Evolutionary conservation across 2,888 invertebrate species (phyloP).

Genomic region (Phytoseiulus persimilis): DNA sequence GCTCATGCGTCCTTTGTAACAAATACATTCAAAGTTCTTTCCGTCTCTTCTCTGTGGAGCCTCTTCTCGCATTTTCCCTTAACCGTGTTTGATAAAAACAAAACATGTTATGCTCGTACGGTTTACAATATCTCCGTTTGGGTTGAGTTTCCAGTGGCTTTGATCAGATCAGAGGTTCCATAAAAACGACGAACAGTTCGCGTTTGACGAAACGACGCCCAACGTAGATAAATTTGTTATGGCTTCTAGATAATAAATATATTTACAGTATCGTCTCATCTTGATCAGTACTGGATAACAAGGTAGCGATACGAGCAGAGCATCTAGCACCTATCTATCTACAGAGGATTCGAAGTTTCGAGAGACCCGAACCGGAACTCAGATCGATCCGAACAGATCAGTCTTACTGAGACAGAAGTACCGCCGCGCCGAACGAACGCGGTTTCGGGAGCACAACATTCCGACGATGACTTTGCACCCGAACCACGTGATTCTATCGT

Average conservation of each 20-base stretch:
- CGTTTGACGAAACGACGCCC: not conserved
- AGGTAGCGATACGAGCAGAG: not conserved
- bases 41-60: not conserved
- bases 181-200: not conserved
- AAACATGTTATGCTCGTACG: not conserved
- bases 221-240: not conserved
- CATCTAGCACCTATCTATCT: not conserved
- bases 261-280: not conserved
- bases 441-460: too few species aligned
- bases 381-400: not conserved
- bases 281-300: not conserved
- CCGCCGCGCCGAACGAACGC: too few species aligned
- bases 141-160: not conserved
- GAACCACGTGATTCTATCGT: too few species aligned
- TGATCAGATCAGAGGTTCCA: not conserved
- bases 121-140: not conserved
- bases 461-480: too few species aligned
- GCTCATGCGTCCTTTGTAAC: not conserved
- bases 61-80: not conserved
- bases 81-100: not conserved
- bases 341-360: not conserved
- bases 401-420: too few species aligned
- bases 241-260: not conserved
- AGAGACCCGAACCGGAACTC: not conserved
- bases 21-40: not conserved